These are phyloP conservation scores for Hyperoplus immaculatus DNA, from an alignment of 2,797 vertebrate species.

Conservation along the genomic window DNA sequence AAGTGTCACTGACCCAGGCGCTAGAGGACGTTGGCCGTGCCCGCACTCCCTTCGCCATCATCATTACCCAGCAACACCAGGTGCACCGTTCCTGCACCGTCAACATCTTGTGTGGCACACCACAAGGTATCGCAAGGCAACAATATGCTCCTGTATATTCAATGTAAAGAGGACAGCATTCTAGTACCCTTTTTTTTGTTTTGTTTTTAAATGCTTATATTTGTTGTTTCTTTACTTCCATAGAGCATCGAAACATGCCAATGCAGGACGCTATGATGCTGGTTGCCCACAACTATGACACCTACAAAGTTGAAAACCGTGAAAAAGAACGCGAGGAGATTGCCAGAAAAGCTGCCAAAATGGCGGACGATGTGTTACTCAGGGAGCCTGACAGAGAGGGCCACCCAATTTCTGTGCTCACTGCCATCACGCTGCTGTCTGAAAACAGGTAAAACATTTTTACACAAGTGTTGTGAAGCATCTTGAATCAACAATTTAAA, in stretches of 20 bases:
- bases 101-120: conserved; percentile 98
- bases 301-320: conserved; percentile 93
- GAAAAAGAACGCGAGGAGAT: conserved; percentile 97
- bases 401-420: conserved; percentile 91
- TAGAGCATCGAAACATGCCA: conserved; percentile 99
- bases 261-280: conserved; percentile 98
- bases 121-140: conserved; percentile 89
- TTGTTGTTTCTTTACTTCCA: not conserved
- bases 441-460: conserved; percentile 85
- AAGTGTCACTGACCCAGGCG: conserved; percentile 96
- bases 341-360: conserved; percentile 95
- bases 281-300: conserved; percentile 94
- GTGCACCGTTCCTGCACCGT: conserved; percentile 98
- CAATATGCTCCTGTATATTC: not conserved
- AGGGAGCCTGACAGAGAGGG: conserved; percentile 91
- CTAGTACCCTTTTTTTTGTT: not conserved
- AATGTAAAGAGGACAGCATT: not conserved
- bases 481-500: not conserved
- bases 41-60: conserved; percentile 97
- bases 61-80: conserved; percentile 98
- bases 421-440: conserved; percentile 90
- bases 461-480: not conserved
- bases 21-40: conserved; percentile 96
- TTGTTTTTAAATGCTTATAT: not conserved
- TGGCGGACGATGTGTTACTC: conserved; percentile 95